These are phyloP conservation scores for Aphrophora alni DNA, from an alignment of 2,888 invertebrate genomes.

Conservation along the genomic window DNA sequence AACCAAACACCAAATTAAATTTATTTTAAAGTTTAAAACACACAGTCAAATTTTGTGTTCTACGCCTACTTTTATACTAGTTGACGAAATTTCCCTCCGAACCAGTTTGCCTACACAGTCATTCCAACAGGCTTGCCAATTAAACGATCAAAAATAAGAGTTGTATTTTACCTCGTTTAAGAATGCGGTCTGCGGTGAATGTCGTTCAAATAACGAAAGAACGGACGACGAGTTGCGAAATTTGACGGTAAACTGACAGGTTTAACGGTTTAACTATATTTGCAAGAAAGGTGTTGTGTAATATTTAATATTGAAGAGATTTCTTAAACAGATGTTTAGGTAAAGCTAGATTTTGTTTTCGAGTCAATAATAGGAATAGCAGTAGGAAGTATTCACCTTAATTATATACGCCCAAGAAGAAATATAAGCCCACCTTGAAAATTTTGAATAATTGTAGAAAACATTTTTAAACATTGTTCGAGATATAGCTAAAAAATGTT, in stretches of 20 bases:
- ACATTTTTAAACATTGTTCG: too few species aligned
- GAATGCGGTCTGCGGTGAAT: not conserved
- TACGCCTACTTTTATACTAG: not conserved
- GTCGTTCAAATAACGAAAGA: not conserved
- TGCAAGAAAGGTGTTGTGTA: not conserved
- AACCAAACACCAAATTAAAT: not conserved
- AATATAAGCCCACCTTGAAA: too few species aligned
- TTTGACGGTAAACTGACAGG: not conserved
- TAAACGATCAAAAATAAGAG: not conserved
- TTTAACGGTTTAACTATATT: not conserved
- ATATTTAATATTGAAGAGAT: not conserved
- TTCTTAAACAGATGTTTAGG: too few species aligned
- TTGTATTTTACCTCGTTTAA: not conserved
- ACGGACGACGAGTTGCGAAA: not conserved
- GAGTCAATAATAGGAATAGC: too few species aligned
- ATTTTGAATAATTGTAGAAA: too few species aligned
- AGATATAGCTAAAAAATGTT: too few species aligned
- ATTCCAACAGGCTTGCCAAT: not conserved
- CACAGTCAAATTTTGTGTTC: not conserved
- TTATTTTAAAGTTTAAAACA: not conserved
- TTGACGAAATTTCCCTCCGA: not conserved
- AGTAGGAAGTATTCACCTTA: too few species aligned
- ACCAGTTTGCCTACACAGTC: not conserved
- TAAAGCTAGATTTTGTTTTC: too few species aligned
- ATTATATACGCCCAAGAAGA: too few species aligned